Base-by-base conservation (phyloP, 2,888 invertebrate genomes). In the Ectemnius continuus region DNA sequence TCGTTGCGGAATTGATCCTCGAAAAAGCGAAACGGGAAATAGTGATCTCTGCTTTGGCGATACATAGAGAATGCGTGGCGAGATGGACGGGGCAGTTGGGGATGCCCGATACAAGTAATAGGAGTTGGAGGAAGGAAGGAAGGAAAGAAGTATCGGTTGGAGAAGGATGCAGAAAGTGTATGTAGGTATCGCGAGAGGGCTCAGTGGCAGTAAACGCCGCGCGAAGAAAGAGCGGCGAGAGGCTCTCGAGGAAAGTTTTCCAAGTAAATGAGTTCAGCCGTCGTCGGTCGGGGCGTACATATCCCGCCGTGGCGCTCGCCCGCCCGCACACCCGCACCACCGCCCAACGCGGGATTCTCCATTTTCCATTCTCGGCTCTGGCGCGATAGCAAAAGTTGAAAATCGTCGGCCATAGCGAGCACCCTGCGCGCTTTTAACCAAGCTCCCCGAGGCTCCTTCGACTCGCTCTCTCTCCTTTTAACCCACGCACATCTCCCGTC, bases 331-430 rank as follows among this genome's bases (percentile, higher is more conserved):
- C 64, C 14, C 68, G 78, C n/a, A n/a, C n/a, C n/a, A n/a, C n/a
- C n/a, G n/a, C n/a, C 74, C 75, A 73, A 68, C 71, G 78, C 73
- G 77, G 80, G 81, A 85, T 85, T 84, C 85, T 82, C 85, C 83
- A 86, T 86, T 87, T 85, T 85, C 85, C 85, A 87, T 86, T 84
- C 84, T 82, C 83, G 80, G 84, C 81, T 73, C 36, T 36, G 36
- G 75, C 73, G 76, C 87, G 86, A 88, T 87, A 87, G 86, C 85
- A 85, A 86, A 88, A 86, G 87, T 88, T 87, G 84, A 86, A 87
- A 87, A 87, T 88, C 84, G 85, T 82, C 83, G 82, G 82, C 84
- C 86, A 87, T 87, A 84, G 81, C 84, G 79, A 81, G 81, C 87
- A 87, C 84, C 85, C 86, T 87, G 88, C 75, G 88, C 87, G 81